These are phyloP conservation scores for Sipha maydis DNA, from an alignment of 2,888 invertebrate genomes.

Conservation along the genomic window DNA sequence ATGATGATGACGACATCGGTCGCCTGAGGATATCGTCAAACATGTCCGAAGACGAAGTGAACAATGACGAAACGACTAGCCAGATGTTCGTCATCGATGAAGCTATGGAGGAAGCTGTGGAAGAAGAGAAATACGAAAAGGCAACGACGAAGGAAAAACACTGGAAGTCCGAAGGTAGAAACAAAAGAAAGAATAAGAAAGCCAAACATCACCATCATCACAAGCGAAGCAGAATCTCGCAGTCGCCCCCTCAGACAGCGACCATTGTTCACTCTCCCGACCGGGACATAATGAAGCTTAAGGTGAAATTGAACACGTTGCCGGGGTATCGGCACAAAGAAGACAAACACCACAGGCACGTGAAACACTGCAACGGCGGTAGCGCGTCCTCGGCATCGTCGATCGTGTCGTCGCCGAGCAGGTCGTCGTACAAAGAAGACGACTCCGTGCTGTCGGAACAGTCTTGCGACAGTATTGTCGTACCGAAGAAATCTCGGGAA, in stretches of 20 bases:
- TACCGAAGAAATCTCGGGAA: constrained; percentile 15
- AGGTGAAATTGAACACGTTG: constrained; percentile 65
- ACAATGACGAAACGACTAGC: constrained; percentile 61
- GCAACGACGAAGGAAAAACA: constrained; percentile 61
- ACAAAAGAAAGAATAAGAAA: constrained; percentile 65
- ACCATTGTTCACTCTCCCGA: constrained; percentile 65
- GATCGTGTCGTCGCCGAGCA: constrained; percentile 42
- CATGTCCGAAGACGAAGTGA: constrained; percentile 63
- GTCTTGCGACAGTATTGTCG: constrained; percentile 53
- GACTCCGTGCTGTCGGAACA: constrained; percentile 57
- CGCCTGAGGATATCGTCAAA: constrained; percentile 61
- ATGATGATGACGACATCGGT: constrained; percentile 50
- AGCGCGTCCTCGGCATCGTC: constrained; percentile 31
- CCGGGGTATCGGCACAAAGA: constrained; percentile 51
- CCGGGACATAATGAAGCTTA: constrained; percentile 65
- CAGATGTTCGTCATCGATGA: constrained; percentile 63
- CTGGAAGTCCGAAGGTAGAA: constrained; percentile 64
- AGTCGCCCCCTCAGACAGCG: constrained; percentile 64
- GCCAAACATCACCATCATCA: constrained; percentile 65
- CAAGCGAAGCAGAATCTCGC: constrained; percentile 64
- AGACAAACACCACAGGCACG: constrained; percentile 56
- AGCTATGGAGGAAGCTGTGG: constrained; percentile 39
- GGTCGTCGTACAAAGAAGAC: constrained; percentile 60
- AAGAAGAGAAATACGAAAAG: constrained; percentile 59
- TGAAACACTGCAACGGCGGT: constrained; percentile 40